phyloP scores from a whole-genome alignment of 1,140 invertebrate genomes.

The Acromyrmex heyeri region DNA sequence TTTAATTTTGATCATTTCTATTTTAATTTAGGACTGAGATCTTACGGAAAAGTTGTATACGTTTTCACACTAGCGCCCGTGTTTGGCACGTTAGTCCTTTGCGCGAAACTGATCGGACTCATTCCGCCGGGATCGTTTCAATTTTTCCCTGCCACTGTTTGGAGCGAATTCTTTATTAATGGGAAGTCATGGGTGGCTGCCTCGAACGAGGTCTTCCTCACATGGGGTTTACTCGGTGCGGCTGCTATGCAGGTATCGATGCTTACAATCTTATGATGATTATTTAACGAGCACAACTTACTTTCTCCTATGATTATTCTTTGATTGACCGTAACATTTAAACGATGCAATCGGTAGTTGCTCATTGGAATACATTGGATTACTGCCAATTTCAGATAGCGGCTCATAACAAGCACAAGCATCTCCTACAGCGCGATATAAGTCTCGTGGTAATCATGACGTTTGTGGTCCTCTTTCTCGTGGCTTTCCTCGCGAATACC shows the following conservation, averaged over 20 bases:
- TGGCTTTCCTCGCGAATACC: slow-evolving; percentile 93
- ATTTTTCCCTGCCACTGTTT: slow-evolving; percentile 92
- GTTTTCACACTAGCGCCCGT: slow-evolving; percentile 91
- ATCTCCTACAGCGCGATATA: slow-evolving; percentile 92
- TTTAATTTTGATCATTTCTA: not conserved
- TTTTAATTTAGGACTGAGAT: slow-evolving; percentile 89
- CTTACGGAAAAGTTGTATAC: slow-evolving; percentile 94
- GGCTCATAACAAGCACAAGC: slow-evolving; percentile 91
- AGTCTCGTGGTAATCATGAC: slow-evolving; percentile 93
- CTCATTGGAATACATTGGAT: not conserved
- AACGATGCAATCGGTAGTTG: not conserved
- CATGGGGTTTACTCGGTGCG: slow-evolving; percentile 95
- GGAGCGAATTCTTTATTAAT: slow-evolving; percentile 94
- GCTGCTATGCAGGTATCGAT: slow-evolving; percentile 91
- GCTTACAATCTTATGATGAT: slow-evolving; percentile 53
- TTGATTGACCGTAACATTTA: slow-evolving; percentile 4
- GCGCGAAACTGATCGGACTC: slow-evolving; percentile 91
- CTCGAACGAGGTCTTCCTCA: slow-evolving; percentile 94
- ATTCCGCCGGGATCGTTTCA: slow-evolving; percentile 89
- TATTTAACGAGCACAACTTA: slow-evolving; percentile 74
- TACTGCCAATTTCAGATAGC: slow-evolving; percentile 82
- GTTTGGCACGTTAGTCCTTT: slow-evolving; percentile 91
- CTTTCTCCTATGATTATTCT: slow-evolving; percentile 25
- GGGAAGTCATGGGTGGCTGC: slow-evolving; percentile 92
- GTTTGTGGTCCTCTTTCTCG: slow-evolving; percentile 90